Evolutionary conservation across 2,888 invertebrate genomes (phyloP), one percentile per base, ranked within the genome.

Genomic region (Catocala sponsa): DNA sequence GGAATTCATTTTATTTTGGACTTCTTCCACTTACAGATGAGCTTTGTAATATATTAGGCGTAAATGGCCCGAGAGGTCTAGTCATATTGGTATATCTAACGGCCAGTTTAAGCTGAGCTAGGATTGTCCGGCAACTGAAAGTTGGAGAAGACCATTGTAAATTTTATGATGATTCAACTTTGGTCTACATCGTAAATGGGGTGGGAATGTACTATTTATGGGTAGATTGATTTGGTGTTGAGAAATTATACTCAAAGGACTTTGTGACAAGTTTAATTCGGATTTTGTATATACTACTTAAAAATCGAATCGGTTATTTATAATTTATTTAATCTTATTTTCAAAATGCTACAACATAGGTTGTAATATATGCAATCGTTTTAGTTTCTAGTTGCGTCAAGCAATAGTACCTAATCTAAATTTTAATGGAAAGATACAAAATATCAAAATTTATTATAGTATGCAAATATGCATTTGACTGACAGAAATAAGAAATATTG

Each of bases 111-210:
- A 15, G 15, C 15, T 15, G 15, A 15, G 13, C 9, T 46, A 2
- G 7, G 7, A 4, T 15, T 15, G 10, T 9, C 9, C 15, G 13
- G 9, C 7, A 7, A 25, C 9, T 46, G 6, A 49, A 49, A 49
- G 42, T 13, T 49, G 32, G n/a, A 41, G 42, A 7, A 12, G 33
- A 11, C n/a, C 13, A 48, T 32, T 4, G 2, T 13, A 33, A 0
- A 42, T 33, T 56, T 10, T n/a, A 13, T 6, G 10, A 5, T 33
- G 41, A 41, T 6, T 63, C 49, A 41, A 50, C 46, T 58, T 50
- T 10, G 38, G 38, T 53, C 6, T 49, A 44, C 11, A 43, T n/a
- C 15, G 33, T 57, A 49, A 44, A 53, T 53, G 49, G 25, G 35
- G 12, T 43, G 11, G 6, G 9, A 33, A 42, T 25, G 7, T 38